A percentile compares a stretch with the other conserved stretches of the same genome.
Evolutionary conservation across 2,888 invertebrate species (phyloP).

Genomic region (Bhutanitis thaidina): DNA sequence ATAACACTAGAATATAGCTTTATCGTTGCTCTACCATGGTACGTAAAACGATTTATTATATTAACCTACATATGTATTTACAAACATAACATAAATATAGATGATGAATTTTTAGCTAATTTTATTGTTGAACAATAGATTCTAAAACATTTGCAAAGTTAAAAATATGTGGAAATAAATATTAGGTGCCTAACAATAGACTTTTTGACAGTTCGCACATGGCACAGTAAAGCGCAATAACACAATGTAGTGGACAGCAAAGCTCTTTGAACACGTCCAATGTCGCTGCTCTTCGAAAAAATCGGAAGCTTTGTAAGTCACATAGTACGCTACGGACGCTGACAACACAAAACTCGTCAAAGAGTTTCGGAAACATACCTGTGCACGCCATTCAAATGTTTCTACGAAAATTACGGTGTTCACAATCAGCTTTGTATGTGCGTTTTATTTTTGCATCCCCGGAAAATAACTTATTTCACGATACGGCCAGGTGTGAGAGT

Average conservation of each 20-base stretch:
- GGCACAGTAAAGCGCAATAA: conserved; percentile 32
- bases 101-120: no score
- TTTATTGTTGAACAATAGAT: no score
- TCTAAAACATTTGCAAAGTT: no score
- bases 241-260: conserved; percentile 56
- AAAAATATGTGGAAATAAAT: no score
- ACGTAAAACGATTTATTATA: no score
- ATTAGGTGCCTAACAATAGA: no score
- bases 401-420: background rate
- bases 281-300: conserved; percentile 37
- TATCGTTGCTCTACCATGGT: no score
- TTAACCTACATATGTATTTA: no score
- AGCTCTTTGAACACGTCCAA: conserved; percentile 57
- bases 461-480: conserved; percentile 19
- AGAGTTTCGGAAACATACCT: conserved; percentile 12
- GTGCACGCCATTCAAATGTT: background rate
- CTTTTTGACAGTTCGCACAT: conserved; percentile 12
- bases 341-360: conserved; percentile 25
- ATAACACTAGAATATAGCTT: no score
- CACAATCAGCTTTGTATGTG: background rate
- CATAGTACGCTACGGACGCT: conserved; percentile 17
- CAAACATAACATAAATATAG: no score
- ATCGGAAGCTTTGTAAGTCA: conserved; percentile 39
- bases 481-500: conserved; percentile 32
- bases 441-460: background rate